A percentile compares a stretch with the other conserved stretches of the same genome.
These are phyloP conservation scores for Cantharis rufa DNA, from an alignment of 2,888 invertebrate species.

Conservation along the genomic window DNA sequence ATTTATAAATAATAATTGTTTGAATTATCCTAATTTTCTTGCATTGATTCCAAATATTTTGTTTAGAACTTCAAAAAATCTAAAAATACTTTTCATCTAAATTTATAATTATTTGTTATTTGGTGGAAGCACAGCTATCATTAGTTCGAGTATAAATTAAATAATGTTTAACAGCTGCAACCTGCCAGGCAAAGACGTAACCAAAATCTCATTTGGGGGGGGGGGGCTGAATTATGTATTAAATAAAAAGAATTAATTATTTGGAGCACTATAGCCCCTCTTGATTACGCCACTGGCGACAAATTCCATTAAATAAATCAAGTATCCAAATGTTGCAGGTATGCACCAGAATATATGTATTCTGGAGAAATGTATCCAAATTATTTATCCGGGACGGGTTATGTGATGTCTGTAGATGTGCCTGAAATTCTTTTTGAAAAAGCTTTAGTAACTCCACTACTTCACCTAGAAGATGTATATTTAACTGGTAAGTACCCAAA, in stretches of 20 bases:
- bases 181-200: no score
- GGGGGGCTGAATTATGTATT: no score
- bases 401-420: conserved; percentile 71
- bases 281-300: no score
- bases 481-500: conserved; percentile 64
- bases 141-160: no score
- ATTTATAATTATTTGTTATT: neutral
- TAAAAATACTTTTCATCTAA: neutral
- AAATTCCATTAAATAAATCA: neutral
- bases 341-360: conserved; percentile 80
- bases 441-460: conserved; percentile 68
- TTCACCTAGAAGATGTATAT: conserved; percentile 79
- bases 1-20: neutral
- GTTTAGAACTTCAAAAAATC: no score
- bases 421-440: conserved; percentile 68
- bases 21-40: no score
- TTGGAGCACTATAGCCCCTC: no score
- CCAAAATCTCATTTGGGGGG: no score
- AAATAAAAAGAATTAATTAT: no score
- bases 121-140: neutral
- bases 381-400: conserved; percentile 81
- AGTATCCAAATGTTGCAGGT: conserved; percentile 57
- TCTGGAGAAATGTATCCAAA: conserved; percentile 72
- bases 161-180: no score
- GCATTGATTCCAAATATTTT: no score